Conservation (phyloP, 2,113 vertebrate genomes). For the Scortum barcoo region DNA sequence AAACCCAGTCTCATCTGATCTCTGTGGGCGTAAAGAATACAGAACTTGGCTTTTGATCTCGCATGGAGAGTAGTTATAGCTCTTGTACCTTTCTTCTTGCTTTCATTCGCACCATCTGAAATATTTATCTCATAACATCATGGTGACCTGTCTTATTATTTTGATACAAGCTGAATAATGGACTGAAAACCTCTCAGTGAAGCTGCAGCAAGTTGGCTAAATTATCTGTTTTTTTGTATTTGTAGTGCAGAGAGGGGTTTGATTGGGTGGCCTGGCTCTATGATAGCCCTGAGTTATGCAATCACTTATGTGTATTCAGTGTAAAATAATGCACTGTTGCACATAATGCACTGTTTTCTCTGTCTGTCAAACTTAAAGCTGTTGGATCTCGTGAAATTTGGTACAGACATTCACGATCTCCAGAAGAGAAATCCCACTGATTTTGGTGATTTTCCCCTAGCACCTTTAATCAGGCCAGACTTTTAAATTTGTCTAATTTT, state of each 20-base stretch:
- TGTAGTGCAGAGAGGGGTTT: not conserved
- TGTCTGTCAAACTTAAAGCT: not conserved
- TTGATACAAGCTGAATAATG: slow-evolving; percentile 29
- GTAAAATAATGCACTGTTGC: too few species aligned
- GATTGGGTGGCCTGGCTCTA: not conserved
- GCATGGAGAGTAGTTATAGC: slow-evolving; percentile 39
- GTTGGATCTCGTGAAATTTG: not conserved
- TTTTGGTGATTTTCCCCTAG: not conserved
- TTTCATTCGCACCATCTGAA: slow-evolving; percentile 50
- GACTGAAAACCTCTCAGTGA: slow-evolving; percentile 2
- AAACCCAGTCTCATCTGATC: slow-evolving; percentile 68
- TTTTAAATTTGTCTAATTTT: not conserved
- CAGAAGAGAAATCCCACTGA: not conserved
- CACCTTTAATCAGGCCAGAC: not conserved
- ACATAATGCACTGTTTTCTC: slow-evolving; percentile 5
- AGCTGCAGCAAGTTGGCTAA: not conserved
- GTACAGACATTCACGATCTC: not conserved
- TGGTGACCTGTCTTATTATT: slow-evolving; percentile 37
- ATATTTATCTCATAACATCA: slow-evolving; percentile 43
- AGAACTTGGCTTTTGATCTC: slow-evolving; percentile 62
- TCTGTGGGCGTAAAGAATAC: slow-evolving; percentile 57
- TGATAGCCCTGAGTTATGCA: not conserved
- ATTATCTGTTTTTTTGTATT: not conserved
- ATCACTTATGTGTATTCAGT: not conserved
- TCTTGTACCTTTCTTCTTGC: slow-evolving; percentile 38